A percentile compares a stretch with the other conserved stretches of the same genome.
Conservation (phyloP, 1,140 invertebrate species). For the Neodiprion virginianus region DNA sequence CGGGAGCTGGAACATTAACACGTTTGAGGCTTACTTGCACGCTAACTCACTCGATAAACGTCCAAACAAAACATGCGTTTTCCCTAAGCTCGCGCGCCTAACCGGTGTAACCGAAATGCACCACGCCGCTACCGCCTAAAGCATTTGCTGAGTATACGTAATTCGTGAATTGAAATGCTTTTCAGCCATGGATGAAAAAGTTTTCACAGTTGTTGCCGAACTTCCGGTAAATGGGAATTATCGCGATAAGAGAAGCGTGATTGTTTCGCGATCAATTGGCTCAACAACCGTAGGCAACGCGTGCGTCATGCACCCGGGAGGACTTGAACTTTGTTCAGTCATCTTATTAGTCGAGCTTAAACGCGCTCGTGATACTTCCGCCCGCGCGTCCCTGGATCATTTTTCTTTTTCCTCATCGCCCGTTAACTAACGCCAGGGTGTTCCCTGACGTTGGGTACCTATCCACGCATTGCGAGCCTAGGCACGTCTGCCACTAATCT, state of each 20-base stretch:
- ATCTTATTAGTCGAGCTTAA: conserved; percentile 6
- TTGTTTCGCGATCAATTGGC: not conserved
- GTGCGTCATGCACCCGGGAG: not conserved
- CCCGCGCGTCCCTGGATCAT: not conserved
- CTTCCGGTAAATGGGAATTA: not conserved
- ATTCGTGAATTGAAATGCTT: not conserved
- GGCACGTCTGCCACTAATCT: conserved; percentile 5
- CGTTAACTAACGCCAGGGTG: conserved; percentile 4
- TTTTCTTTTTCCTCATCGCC: conserved; percentile 8
- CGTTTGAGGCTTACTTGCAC: not conserved
- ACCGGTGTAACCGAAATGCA: too few relatives aligned
- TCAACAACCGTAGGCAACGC: not conserved
- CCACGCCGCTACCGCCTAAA: not conserved
- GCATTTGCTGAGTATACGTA: not conserved
- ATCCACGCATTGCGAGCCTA: conserved; percentile 10
- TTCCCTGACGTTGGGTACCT: not conserved
- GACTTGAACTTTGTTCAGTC: not conserved
- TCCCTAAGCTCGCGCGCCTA: too few relatives aligned
- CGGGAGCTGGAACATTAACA: not conserved
- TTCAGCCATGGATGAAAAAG: not conserved
- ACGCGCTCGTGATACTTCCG: not conserved
- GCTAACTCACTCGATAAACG: not conserved
- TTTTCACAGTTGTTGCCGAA: not conserved
- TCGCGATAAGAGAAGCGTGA: not conserved
- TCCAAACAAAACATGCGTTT: not conserved